Conservation (phyloP, 2,888 invertebrate genomes). For the Anaspis maculata region DNA sequence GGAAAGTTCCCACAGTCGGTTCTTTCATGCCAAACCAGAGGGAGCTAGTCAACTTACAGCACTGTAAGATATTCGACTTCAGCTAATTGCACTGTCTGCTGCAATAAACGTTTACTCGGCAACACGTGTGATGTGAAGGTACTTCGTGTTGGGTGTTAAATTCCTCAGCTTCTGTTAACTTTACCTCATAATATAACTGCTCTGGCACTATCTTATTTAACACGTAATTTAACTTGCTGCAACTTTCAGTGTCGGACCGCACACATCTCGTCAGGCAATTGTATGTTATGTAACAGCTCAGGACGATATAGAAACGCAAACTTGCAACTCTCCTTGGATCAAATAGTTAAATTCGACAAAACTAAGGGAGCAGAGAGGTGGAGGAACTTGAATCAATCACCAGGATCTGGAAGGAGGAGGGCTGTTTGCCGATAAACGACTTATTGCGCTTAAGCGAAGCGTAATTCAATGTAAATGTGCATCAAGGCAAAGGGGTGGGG, state of each 20-base stretch:
- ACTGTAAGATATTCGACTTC: conserved; percentile 1
- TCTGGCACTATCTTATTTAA: conserved; percentile 4
- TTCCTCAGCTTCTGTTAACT: conserved; percentile 6
- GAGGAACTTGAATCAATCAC: too few relatives aligned
- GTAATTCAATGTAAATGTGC: too few relatives aligned
- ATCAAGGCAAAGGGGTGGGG: too few relatives aligned
- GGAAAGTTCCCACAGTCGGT: not conserved
- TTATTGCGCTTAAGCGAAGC: too few relatives aligned
- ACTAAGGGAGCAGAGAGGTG: too few relatives aligned
- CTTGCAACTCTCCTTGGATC: too few relatives aligned
- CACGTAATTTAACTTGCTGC: conserved; percentile 8
- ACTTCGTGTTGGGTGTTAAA: conserved; percentile 1
- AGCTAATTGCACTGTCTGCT: conserved; percentile 1
- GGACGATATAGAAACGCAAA: too few relatives aligned
- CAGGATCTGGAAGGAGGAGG: too few relatives aligned
- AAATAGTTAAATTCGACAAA: too few relatives aligned
- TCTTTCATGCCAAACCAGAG: not conserved
- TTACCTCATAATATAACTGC: conserved; percentile 2
- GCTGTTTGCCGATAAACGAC: too few relatives aligned
- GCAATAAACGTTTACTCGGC: conserved; percentile 1
- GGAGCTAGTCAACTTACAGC: not conserved
- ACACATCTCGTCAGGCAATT: too few relatives aligned
- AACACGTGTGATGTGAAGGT: not conserved
- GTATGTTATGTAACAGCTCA: too few relatives aligned
- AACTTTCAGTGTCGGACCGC: not conserved